Evolutionary conservation across 2,888 invertebrate species (phyloP), one percentile per base, ranked within the genome.

Genomic region (Neoascia interrupta): DNA sequence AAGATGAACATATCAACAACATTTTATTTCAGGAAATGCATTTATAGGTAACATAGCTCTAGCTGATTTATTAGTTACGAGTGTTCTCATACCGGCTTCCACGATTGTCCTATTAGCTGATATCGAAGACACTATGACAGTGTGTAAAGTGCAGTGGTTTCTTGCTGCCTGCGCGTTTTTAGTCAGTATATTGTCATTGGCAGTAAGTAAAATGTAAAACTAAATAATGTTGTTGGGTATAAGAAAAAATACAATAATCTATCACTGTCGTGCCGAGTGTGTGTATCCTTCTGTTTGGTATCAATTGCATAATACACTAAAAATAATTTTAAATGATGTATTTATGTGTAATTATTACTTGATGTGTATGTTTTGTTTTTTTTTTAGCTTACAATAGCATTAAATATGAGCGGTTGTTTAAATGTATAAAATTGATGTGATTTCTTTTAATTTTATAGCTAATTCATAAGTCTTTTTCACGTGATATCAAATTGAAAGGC

Each of bases 1-100:
- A 23, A 51, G 23, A 69, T 39, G n/a, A 58, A 68, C 70, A 81
- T 51, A n/a, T n/a, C n/a, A n/a, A n/a, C n/a, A n/a, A n/a, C 70
- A 82, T 81, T 81, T 45, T 73, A 70, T 83, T 83, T 75, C 89
- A 93, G 93, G 93, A 51, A 93, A 93, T 87, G 91, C 92, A 21
- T 93, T 92, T 86, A 88, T 93, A 80, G 93, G 92, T 75, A 93
- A 92, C 88, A 90, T 93, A 18, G 94, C 94, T 0, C 83, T 95
- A 56, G 92, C 94, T 0, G 95, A 95, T 84, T 88, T 95, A 47
- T 87, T 94, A 13, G 91, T 95, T 6, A 93, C 94, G 0, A 91
- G 92, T 0, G 85, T 92, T 8, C 92, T 94, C 34, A 91, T 95
- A 82, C 94, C 94, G 0, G 91, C 92, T 0, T 92, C 93, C 0